Evolutionary conservation across 2,113 vertebrate genomes (phyloP).

Genomic region (Eptatretus burgeri): DNA sequence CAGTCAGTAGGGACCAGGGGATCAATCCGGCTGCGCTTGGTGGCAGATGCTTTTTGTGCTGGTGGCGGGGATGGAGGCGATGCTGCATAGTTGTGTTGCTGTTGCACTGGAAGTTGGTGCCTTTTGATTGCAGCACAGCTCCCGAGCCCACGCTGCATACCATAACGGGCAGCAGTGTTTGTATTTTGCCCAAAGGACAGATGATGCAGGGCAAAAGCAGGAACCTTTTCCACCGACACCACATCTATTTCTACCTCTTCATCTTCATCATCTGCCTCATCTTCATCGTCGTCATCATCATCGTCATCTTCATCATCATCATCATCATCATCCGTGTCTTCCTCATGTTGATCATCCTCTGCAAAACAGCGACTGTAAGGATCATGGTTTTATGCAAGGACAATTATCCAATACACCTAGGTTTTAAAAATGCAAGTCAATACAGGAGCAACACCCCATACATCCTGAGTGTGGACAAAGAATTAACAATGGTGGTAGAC

Average conservation of each 20-base stretch:
- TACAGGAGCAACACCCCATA: slow-evolving; percentile 6
- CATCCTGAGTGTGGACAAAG: too few relatives aligned
- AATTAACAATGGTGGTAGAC: too few relatives aligned
- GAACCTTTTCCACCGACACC: slow-evolving; percentile 63
- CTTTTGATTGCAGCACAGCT: slow-evolving; percentile 48
- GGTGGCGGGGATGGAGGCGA: slow-evolving; percentile 51
- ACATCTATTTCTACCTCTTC: slow-evolving; percentile 34
- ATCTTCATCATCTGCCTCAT: slow-evolving; percentile 14
- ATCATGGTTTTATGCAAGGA: slow-evolving; percentile 9
- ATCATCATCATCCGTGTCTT: slow-evolving; percentile 8
- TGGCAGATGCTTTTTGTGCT: slow-evolving; percentile 35
- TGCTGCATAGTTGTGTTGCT: slow-evolving; percentile 91
- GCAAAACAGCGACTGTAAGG: neutral
- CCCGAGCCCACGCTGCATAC: slow-evolving; percentile 19
- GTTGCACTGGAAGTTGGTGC: slow-evolving; percentile 66
- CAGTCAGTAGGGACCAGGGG: slow-evolving; percentile 23
- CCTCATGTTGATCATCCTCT: neutral
- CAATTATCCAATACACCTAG: slow-evolving; percentile 12
- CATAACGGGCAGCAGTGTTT: slow-evolving; percentile 10
- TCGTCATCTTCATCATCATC: slow-evolving; percentile 42
- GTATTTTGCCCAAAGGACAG: slow-evolving; percentile 23
- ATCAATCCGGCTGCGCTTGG: slow-evolving; percentile 24
- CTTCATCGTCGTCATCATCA: slow-evolving; percentile 51
- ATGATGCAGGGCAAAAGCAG: slow-evolving; percentile 24
- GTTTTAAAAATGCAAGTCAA: slow-evolving; percentile 14